Conservation (phyloP, 1,140 invertebrate species). For the Chymomyza costata region DNA sequence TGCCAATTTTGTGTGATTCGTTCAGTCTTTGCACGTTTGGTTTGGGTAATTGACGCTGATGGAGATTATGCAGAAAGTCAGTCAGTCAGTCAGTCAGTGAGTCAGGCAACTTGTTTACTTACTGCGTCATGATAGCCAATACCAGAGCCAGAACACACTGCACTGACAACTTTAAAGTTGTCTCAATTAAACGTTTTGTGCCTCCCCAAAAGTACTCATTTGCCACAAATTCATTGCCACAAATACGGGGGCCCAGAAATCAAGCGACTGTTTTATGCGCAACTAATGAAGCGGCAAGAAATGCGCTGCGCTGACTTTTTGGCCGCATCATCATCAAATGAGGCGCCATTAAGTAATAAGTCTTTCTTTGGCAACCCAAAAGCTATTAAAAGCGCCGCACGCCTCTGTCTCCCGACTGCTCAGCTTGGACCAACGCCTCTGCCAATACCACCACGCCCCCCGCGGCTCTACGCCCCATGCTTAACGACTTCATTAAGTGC, state of each 20-base stretch:
- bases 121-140: constrained; percentile 17
- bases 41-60: constrained; percentile 69
- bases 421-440: no score
- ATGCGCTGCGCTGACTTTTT: constrained; percentile 19
- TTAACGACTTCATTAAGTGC: constrained; percentile 59
- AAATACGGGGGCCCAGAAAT: no score
- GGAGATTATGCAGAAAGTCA: constrained; percentile 51
- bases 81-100: constrained; percentile 4
- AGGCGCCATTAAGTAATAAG: constrained; percentile 69
- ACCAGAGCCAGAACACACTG: constrained; percentile 5
- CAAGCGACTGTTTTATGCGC: constrained; percentile 32
- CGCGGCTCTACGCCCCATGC: constrained; percentile 19
- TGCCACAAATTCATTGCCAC: not conserved
- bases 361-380: constrained; percentile 44
- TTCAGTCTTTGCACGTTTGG: constrained; percentile 30
- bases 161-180: constrained; percentile 3
- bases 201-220: constrained; percentile 47
- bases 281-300: constrained; percentile 60
- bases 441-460: not conserved
- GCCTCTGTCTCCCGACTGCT: no score
- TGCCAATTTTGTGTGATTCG: constrained; percentile 43
- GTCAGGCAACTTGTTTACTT: constrained; percentile 1
- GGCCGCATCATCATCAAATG: constrained; percentile 48
- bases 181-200: constrained; percentile 26
- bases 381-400: constrained; percentile 64